Conservation (phyloP, 2,888 invertebrate species). For the Amblyjoppa proteus region DNA sequence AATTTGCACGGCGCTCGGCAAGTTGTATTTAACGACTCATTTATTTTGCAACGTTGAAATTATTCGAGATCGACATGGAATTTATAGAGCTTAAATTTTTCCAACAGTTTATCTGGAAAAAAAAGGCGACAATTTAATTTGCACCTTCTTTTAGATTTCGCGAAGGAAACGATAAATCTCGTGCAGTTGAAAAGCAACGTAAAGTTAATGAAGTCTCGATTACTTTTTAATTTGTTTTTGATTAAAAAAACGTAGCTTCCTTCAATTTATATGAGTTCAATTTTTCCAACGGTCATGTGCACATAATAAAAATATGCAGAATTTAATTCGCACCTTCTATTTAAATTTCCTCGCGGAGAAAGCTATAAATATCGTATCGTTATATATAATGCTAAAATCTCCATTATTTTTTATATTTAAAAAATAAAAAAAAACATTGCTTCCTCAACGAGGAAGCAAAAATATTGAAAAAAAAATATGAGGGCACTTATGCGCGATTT, state of each 20-base stretch:
- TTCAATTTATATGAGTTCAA: no score
- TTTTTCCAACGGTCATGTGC: no score
- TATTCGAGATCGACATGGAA: neutral
- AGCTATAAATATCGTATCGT: no score
- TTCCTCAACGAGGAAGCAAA: neutral
- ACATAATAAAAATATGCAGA: no score
- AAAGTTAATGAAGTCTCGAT: neutral
- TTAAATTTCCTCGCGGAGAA: no score
- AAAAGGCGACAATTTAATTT: no score
- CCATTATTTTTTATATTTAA: neutral
- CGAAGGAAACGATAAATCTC: neutral
- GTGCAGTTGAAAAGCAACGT: neutral
- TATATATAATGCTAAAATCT: no score
- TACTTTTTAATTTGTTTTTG: neutral
- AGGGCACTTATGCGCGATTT: neutral
- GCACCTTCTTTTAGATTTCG: no score
- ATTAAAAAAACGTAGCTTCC: neutral
- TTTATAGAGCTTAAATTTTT: neutral
- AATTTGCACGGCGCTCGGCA: neutral
- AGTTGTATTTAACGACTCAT: neutral
- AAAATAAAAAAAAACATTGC: neutral
- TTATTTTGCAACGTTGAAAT: neutral
- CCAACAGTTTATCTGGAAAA: neutral
- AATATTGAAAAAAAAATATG: neutral
- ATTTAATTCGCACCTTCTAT: no score